phyloP scores from a whole-genome alignment of 2,113 vertebrate genomes.

The Aythya baeri region DNA sequence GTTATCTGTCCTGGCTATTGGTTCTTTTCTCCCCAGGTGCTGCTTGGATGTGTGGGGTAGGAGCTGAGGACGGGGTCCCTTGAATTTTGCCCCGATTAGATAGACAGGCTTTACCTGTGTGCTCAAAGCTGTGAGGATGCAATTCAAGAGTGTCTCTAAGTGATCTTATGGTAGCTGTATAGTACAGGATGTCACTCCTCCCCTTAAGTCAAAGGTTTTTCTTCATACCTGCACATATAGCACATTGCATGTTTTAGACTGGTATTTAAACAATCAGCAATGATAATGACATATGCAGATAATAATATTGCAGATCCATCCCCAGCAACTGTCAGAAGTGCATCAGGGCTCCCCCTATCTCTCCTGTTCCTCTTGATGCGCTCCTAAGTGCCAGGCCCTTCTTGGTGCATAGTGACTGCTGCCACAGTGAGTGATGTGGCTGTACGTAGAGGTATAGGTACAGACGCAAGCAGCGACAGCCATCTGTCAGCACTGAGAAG shows the following conservation, averaged over 20 bases:
- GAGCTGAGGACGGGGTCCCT: background rate
- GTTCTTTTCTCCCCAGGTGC: background rate
- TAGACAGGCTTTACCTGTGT: fast-evolving
- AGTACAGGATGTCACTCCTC: background rate
- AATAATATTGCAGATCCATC: background rate
- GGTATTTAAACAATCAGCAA: background rate
- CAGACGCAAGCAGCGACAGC: background rate
- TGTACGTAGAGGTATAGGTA: background rate
- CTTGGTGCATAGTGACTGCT: background rate
- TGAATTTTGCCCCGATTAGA: background rate
- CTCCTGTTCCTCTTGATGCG: background rate
- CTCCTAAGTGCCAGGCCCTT: background rate
- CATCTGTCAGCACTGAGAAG: background rate
- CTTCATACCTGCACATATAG: background rate
- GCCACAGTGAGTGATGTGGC: background rate
- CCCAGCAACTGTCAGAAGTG: background rate
- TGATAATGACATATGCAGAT: background rate
- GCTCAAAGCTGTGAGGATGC: background rate
- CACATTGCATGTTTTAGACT: background rate
- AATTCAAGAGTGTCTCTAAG: background rate
- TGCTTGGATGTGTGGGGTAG: background rate
- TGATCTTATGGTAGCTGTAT: background rate
- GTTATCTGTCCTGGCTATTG: background rate
- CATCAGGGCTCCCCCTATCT: fast-evolving
- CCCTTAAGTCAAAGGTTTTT: background rate